A percentile compares a stretch with the other conserved stretches of the same genome.
Conservation (phyloP, 1,140 invertebrate genomes). For the Dufourea novaeangliae region DNA sequence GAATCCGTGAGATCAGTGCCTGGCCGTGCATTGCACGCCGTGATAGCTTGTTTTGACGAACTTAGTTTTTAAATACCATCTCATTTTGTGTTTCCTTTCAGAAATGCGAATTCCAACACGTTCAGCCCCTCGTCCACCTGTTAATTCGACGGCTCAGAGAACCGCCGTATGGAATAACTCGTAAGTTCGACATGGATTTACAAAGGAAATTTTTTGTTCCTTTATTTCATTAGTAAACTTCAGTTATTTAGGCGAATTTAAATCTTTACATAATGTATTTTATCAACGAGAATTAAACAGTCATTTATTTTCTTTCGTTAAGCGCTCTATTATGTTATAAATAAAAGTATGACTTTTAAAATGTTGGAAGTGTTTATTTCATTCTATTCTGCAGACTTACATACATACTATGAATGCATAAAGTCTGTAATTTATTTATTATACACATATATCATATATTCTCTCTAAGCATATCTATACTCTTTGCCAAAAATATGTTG, state of each 20-base stretch:
- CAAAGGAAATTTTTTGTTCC: not conserved
- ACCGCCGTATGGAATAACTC: slow-evolving; percentile 71
- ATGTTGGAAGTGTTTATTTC: no score
- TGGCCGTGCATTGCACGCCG: slow-evolving; percentile 54
- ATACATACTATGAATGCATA: no score
- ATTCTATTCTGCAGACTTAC: no score
- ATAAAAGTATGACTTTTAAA: no score
- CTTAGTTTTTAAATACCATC: not conserved
- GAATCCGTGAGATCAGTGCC: slow-evolving; percentile 63
- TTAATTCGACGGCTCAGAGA: slow-evolving; percentile 58
- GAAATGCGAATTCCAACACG: slow-evolving; percentile 79
- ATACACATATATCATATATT: not conserved
- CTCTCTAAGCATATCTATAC: no score
- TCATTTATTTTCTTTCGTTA: no score
- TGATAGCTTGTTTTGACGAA: slow-evolving; percentile 6
- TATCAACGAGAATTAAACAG: no score
- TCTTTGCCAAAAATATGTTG: no score
- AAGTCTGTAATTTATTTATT: no score
- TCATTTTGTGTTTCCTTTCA: slow-evolving; percentile 57
- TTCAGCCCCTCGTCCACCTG: slow-evolving; percentile 75
- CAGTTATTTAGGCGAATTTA: no score
- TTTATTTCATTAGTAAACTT: not conserved
- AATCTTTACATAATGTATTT: no score
- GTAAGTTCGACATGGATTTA: slow-evolving; percentile 59
- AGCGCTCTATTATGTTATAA: no score